Conservation (phyloP, 2,888 invertebrate species). For the Meta bourneti region DNA sequence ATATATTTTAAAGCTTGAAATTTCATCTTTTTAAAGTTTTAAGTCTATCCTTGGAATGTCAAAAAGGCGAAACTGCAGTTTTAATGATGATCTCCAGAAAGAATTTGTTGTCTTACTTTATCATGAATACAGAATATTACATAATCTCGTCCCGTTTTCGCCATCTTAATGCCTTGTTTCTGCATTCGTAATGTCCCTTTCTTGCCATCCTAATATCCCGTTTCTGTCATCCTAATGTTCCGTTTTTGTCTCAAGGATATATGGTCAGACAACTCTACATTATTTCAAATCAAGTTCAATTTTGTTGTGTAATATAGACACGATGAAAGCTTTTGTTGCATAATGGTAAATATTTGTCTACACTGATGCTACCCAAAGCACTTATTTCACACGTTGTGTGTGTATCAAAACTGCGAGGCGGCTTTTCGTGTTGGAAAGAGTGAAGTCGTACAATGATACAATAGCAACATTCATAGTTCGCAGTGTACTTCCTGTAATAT, state of each 20-base stretch:
- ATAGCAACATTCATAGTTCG: neutral
- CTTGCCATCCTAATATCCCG: no score
- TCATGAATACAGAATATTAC: no score
- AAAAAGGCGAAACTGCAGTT: no score
- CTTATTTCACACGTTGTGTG: neutral
- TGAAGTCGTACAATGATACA: neutral
- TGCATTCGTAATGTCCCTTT: neutral
- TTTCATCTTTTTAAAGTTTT: neutral
- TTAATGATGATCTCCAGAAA: no score
- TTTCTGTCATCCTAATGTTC: no score
- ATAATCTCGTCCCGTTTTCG: no score
- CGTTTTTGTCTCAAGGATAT: no score
- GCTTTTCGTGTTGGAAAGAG: neutral
- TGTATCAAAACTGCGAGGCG: neutral
- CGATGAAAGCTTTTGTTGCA: neutral
- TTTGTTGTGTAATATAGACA: neutral
- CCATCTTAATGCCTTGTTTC: neutral
- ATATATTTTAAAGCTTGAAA: no score
- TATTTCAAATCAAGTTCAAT: neutral
- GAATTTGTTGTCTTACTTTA: no score
- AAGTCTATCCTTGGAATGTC: no score
- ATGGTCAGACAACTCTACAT: no score
- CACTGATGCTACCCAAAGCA: neutral
- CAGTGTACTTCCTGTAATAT: neutral
- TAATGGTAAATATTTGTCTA: neutral